Evolutionary conservation across 2,888 invertebrate genomes (phyloP), one percentile per base, ranked within the genome.

Genomic region (Caenorhabditis sp.): DNA sequence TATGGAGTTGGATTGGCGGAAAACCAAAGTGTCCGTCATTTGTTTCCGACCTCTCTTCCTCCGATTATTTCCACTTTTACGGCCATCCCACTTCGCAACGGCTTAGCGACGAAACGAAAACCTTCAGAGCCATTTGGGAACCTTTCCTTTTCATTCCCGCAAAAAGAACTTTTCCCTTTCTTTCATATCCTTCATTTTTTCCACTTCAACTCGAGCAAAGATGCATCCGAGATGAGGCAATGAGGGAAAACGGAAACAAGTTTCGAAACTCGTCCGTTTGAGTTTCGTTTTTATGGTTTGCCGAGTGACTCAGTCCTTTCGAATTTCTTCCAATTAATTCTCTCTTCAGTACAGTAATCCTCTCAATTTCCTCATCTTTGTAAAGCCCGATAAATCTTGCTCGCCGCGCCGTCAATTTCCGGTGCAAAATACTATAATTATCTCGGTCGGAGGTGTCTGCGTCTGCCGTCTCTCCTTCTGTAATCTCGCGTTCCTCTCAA

Each of bases 371-470:
- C 35, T 35, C 26, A n/a, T 26, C n/a, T 45, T 50, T 39, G 53
- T 53, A 55, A 53, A 65, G 45, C 24, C 32, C 55, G 1, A 66
- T 56, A 66, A 66, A 58, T 58, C 58, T 50, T 43, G 26, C 43
- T 15, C 26, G 37, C 37, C 27, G n/a, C 41, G 58, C 15, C 59
- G 27, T 27, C 68, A 68, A 68, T 68, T 68, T 68, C 68, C 68
- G 58, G 68, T 68, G 68, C 68, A 68, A 68, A 68, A 68, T 59
- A 59, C 68, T 68, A 68, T 68, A 68, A 68, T 68, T 68, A 68
- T 68, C 46, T 17, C 46, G 24, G 46, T 39, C 55, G 55, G 65
- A 48, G 45, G 24, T 35, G 43, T 15, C 43, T 43, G 39, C 56
- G 32, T 30, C 17, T 41, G 41, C 32, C 41, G 13, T 24, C 35